Evolutionary conservation across 2,113 vertebrate species (phyloP).

Genomic region (Silurus glanis): DNA sequence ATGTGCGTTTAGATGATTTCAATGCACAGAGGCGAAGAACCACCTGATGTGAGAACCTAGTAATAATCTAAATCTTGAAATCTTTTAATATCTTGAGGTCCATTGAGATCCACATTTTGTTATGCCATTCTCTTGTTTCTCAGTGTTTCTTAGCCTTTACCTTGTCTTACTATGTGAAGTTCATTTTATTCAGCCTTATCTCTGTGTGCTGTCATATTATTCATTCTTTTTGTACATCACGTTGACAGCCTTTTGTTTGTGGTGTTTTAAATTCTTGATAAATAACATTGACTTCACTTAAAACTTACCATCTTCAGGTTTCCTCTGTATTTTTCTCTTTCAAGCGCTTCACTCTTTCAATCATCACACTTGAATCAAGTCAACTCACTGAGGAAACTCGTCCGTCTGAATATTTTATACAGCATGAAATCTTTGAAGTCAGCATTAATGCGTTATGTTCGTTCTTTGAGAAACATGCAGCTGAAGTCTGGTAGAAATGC

Average conservation of each 20-base stretch:
- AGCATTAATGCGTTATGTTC: neutral
- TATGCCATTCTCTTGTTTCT: neutral
- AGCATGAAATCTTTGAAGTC: neutral
- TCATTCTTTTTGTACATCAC: neutral
- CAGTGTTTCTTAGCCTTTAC: neutral
- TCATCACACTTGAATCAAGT: neutral
- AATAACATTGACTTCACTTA: conserved; percentile 8
- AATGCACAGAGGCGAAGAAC: too few relatives aligned
- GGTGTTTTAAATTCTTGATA: conserved; percentile 1
- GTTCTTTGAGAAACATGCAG: neutral
- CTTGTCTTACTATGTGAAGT: neutral
- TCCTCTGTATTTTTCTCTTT: conserved; percentile 21
- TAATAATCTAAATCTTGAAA: neutral
- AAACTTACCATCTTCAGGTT: neutral
- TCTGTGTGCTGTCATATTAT: neutral
- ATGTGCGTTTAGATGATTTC: too few relatives aligned
- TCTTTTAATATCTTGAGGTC: neutral
- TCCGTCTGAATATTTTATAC: conserved; percentile 14
- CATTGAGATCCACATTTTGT: neutral
- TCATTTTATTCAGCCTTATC: neutral
- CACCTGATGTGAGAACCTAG: too few relatives aligned
- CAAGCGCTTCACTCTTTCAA: neutral
- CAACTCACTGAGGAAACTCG: neutral
- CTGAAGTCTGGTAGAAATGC: neutral
- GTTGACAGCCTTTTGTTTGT: neutral